These are phyloP conservation scores for Oryctolagus cuniculus DNA, from an alignment of 2,113 vertebrate species.

Conservation along the genomic window mOryCun1.1 NC_091436.1:83095501-83096000, in stretches of 20 bases:
- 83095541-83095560: conserved; percentile 63
- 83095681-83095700: neutral
- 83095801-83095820: neutral
- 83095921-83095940: neutral
- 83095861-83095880: conserved; percentile 3
- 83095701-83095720: neutral
- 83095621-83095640: conserved; percentile 53
- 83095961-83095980: neutral
- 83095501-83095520: conserved; percentile 39
- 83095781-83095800: neutral
- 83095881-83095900: neutral
- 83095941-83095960: neutral
- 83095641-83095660: neutral
- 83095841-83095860: neutral
- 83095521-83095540: conserved; percentile 70
- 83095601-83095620: conserved; percentile 2
- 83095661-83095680: conserved; percentile 25
- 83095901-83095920: neutral
- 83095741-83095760: neutral
- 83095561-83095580: neutral
- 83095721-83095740: neutral
- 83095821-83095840: neutral
- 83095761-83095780: neutral
- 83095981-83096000: neutral
- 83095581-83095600: neutral